Percentiles rank a stretch among this genome's conserved stretches.
phyloP scores from a whole-genome alignment of 35 echinoderm and acorn worm genomes.

The Heliocidaris tuberculata region DNA sequence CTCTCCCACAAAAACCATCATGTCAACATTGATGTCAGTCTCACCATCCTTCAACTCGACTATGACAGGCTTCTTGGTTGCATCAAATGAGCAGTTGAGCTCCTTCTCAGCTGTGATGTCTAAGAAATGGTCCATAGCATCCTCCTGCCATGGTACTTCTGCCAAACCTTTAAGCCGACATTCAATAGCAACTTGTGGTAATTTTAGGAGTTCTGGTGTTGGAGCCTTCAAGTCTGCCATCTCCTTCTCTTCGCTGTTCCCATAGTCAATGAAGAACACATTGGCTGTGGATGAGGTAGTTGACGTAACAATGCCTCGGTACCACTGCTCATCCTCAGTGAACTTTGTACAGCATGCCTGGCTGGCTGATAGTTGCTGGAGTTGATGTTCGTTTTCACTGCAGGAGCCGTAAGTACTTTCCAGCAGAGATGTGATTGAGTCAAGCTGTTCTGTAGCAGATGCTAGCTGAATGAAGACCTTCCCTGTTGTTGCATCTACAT shows the following conservation, averaged over 20 bases:
- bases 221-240: constrained; percentile 54
- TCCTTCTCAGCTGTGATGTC: constrained; percentile 52
- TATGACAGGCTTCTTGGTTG: background rate
- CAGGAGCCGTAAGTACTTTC: constrained; percentile 30
- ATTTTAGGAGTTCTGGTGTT: constrained; percentile 55
- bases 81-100: constrained; percentile 42
- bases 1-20: constrained; percentile 36
- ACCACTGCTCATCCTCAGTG: constrained; percentile 80
- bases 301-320: constrained; percentile 72
- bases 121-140: constrained; percentile 48
- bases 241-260: constrained; percentile 75
- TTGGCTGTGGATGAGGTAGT: constrained; percentile 25
- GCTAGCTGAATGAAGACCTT: constrained; percentile 47
- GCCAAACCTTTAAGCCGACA: constrained; percentile 59
- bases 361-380: constrained; percentile 53
- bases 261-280: constrained; percentile 85
- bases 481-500: constrained; percentile 25
- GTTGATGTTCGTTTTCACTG: background rate
- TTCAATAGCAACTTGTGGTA: constrained; percentile 67
- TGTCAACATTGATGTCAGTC: constrained; percentile 62
- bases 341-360: constrained; percentile 83
- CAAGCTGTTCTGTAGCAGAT: constrained; percentile 30
- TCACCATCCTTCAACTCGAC: constrained; percentile 47
- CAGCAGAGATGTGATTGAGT: constrained; percentile 33
- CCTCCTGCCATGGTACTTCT: constrained; percentile 24